These are phyloP conservation scores for Hirundo rustica DNA, from an alignment of 2,797 vertebrate genomes.

Conservation along the genomic window DNA sequence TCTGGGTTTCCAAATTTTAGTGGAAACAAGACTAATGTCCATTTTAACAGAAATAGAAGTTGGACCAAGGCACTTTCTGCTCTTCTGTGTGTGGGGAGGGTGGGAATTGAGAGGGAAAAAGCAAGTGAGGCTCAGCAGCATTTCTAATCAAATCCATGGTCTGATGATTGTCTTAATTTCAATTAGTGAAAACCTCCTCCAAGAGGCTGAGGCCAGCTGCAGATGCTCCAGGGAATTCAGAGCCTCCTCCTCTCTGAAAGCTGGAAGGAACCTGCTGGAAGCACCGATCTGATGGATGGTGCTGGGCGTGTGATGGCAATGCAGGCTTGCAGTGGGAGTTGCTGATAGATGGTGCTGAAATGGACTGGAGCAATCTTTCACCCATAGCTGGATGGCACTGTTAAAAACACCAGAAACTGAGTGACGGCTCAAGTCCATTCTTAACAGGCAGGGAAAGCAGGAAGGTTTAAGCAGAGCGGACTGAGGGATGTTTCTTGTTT, in stretches of 20 bases:
- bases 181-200: not conserved
- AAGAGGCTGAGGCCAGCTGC: not conserved
- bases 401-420: not conserved
- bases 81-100: not conserved
- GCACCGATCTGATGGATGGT: not conserved
- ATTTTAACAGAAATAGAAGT: not conserved
- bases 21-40: not conserved
- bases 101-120: not conserved
- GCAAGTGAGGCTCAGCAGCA: not conserved
- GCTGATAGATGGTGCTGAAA: not conserved
- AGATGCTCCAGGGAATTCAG: not conserved
- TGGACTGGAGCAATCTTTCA: not conserved
- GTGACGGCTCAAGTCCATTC: not conserved
- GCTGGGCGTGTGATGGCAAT: not conserved
- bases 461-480: not conserved
- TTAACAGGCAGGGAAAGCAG: not conserved
- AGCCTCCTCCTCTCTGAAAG: not conserved
- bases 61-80: not conserved
- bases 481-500: not conserved
- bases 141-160: not conserved
- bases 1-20: not conserved
- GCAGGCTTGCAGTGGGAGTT: not conserved
- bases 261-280: not conserved
- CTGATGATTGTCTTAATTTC: not conserved
- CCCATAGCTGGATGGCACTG: not conserved